Conservation (phyloP, 2,888 invertebrate species). For the Pandemis heparana region DNA sequence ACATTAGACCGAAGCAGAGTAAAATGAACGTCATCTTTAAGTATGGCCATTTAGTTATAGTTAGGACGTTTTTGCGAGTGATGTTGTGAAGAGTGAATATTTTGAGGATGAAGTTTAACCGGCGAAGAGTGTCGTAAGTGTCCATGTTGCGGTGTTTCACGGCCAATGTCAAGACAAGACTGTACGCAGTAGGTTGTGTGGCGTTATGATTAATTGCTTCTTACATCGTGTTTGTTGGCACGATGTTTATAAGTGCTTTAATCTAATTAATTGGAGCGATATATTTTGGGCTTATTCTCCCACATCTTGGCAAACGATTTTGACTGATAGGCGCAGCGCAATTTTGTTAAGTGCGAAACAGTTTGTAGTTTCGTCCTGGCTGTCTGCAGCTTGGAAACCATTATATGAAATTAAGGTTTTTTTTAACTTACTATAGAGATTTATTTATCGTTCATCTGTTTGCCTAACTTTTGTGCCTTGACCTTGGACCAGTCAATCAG, state of each 20-base stretch:
- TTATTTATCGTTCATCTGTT: too few species aligned
- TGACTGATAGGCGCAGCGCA: neutral
- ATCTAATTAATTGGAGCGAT: neutral
- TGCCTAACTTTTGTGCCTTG: too few species aligned
- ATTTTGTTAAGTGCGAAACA: neutral
- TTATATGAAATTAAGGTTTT: too few species aligned
- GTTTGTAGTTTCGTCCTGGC: too few species aligned
- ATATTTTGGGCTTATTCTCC: neutral
- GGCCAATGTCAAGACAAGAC: neutral
- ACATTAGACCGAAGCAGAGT: constrained; percentile 18
- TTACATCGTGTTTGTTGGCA: neutral
- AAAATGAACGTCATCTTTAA: constrained; percentile 17
- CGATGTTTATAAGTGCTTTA: neutral
- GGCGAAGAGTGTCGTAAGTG: constrained; percentile 13
- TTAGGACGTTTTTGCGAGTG: neutral
- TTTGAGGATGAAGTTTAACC: constrained; percentile 9
- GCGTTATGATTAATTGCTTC: neutral
- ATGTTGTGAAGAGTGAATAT: constrained; percentile 26
- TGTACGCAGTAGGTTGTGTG: neutral
- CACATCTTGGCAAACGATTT: neutral
- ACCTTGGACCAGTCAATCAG: too few species aligned
- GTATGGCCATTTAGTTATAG: constrained; percentile 3
- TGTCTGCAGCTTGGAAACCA: too few species aligned
- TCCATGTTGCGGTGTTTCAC: constrained; percentile 19
- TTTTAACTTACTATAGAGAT: too few species aligned